phyloP scores from a whole-genome alignment of 2,113 vertebrate species.

The Pitta sordida region DNA sequence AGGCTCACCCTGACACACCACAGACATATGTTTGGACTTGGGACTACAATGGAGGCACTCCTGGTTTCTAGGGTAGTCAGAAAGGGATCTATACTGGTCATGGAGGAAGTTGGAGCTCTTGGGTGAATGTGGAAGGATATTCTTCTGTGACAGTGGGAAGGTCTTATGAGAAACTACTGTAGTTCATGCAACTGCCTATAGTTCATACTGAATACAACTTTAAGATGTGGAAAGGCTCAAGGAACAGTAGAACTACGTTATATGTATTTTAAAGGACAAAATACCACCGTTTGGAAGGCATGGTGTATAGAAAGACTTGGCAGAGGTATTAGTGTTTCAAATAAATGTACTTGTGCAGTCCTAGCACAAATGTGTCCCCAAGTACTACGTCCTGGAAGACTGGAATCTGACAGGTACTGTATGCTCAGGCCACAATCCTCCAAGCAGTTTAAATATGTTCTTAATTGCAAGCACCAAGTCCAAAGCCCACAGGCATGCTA shows the following conservation, averaged over 20 bases:
- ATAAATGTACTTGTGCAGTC: not conserved
- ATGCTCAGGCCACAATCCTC: not conserved
- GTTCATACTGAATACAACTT: too few species aligned
- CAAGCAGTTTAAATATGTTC: not conserved
- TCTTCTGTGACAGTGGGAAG: not conserved
- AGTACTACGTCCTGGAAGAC: not conserved
- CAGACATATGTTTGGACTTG: not conserved
- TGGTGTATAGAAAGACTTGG: not conserved
- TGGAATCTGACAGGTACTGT: not conserved
- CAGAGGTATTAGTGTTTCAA: not conserved
- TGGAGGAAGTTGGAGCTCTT: not conserved
- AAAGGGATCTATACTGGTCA: rapidly evolving
- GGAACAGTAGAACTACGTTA: not conserved
- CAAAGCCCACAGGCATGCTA: not conserved
- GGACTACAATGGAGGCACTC: not conserved
- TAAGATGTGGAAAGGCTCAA: too few species aligned
- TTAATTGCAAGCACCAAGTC: not conserved
- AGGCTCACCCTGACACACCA: not conserved
- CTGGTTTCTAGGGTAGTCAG: not conserved
- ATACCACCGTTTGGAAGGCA: not conserved
- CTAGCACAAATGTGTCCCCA: not conserved
- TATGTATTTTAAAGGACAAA: not conserved
- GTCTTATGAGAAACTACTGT: not conserved
- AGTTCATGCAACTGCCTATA: not conserved
- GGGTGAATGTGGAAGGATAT: not conserved